Evolutionary conservation across 2,888 invertebrate species (phyloP).

Genomic region (Andrena minutula): DNA sequence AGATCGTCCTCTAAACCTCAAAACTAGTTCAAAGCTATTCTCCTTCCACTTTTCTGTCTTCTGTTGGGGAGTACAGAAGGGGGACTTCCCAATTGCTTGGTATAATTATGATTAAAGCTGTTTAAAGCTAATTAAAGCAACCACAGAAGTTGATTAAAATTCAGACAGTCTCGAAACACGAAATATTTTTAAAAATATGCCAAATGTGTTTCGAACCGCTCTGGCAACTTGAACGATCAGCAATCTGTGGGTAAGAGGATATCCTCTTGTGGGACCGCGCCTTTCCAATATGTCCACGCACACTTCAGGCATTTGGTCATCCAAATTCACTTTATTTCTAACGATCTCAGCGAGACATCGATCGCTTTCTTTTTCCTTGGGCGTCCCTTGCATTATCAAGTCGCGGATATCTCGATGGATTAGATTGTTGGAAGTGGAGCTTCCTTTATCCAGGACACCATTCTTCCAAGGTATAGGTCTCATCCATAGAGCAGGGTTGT

Average conservation of each 20-base stretch:
- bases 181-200: not conserved
- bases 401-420: conserved; percentile 32
- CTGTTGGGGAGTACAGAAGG: no score
- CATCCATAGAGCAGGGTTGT: conserved; percentile 75
- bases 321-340: conserved; percentile 33
- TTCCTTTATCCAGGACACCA: conserved; percentile 62
- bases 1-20: no score
- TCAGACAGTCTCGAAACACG: not conserved
- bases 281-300: conserved; percentile 73
- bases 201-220: conserved; percentile 68
- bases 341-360: conserved; percentile 71
- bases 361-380: conserved; percentile 76
- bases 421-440: conserved; percentile 20
- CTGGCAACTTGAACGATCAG: conserved; percentile 80
- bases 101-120: no score
- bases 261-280: conserved; percentile 77
- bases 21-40: no score
- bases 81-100: no score
- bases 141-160: not conserved
- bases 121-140: no score
- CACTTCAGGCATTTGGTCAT: conserved; percentile 66
- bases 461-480: conserved; percentile 73
- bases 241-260: conserved; percentile 83
- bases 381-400: conserved; percentile 73
- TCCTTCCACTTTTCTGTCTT: no score